A percentile compares a stretch with the other conserved stretches of the same genome.
phyloP scores from a whole-genome alignment of 2,113 vertebrate genomes.

The Sceloporus undulatus region DNA sequence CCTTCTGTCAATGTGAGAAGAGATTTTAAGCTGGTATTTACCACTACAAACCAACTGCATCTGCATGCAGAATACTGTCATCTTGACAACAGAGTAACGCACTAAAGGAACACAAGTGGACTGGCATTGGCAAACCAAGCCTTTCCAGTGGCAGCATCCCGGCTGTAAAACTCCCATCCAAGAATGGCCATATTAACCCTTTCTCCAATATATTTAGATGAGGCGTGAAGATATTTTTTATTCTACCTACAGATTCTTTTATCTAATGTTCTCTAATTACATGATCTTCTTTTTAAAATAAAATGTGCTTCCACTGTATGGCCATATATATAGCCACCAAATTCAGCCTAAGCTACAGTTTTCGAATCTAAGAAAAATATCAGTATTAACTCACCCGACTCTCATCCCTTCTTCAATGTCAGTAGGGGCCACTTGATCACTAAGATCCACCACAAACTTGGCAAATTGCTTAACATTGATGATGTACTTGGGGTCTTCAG shows the following conservation, averaged over 20 bases:
- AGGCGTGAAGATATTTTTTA: neutral
- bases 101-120: neutral
- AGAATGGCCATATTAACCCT: too few species aligned
- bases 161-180: neutral
- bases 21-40: neutral
- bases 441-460: constrained; percentile 99
- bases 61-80: neutral
- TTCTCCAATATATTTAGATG: neutral
- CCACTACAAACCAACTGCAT: neutral
- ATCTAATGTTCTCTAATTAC: neutral
- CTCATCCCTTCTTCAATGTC: constrained; percentile 99
- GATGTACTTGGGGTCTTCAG: constrained; percentile 98
- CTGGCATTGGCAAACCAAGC: neutral
- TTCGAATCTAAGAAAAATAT: neutral
- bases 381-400: constrained; percentile 87
- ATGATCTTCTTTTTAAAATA: too few species aligned
- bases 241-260: neutral
- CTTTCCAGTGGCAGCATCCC: neutral
- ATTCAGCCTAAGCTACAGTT: neutral
- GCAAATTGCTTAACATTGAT: constrained; percentile 99
- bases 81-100: neutral
- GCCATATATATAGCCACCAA: neutral
- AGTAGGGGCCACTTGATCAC: constrained; percentile 97
- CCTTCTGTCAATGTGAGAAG: too few species aligned
- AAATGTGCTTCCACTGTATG: neutral